A percentile compares a stretch with the other conserved stretches of the same genome.
Evolutionary conservation across 2,888 invertebrate genomes (phyloP).

Genomic region (Chouioia cunea): DNA sequence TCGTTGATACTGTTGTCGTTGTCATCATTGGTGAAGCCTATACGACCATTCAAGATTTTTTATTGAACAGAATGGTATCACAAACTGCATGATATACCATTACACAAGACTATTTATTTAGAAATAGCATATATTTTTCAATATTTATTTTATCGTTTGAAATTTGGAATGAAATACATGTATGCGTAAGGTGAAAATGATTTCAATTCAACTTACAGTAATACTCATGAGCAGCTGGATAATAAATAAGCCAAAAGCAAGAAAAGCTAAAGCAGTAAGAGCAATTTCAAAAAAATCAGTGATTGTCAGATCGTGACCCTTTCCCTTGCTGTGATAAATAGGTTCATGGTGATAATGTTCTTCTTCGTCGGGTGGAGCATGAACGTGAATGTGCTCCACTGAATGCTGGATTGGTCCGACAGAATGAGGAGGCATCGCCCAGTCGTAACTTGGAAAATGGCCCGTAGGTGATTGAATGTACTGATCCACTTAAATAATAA

Average conservation of each 20-base stretch:
- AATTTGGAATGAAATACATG: no score
- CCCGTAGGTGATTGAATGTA: constrained; percentile 56
- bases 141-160: no score
- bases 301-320: constrained; percentile 74
- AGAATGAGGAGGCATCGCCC: constrained; percentile 38
- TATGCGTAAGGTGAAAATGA: no score
- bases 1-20: constrained; percentile 47
- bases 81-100: no score
- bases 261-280: constrained; percentile 83
- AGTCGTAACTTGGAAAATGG: constrained; percentile 54
- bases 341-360: constrained; percentile 58
- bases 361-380: constrained; percentile 51
- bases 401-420: constrained; percentile 33
- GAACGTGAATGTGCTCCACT: constrained; percentile 49
- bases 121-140: no score
- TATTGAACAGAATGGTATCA: constrained; percentile 2
- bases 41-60: constrained; percentile 1
- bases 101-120: no score
- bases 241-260: constrained; percentile 85
- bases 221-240: constrained; percentile 85
- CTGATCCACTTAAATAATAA: constrained; percentile 21
- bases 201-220: constrained; percentile 74
- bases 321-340: constrained; percentile 66
- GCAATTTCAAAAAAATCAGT: constrained; percentile 85
- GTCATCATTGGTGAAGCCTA: constrained; percentile 47